A percentile compares a stretch with the other conserved stretches of the same genome.
Evolutionary conservation across 2,888 invertebrate genomes (phyloP).

Genomic region (Gastracanthus pulcherrimus): DNA sequence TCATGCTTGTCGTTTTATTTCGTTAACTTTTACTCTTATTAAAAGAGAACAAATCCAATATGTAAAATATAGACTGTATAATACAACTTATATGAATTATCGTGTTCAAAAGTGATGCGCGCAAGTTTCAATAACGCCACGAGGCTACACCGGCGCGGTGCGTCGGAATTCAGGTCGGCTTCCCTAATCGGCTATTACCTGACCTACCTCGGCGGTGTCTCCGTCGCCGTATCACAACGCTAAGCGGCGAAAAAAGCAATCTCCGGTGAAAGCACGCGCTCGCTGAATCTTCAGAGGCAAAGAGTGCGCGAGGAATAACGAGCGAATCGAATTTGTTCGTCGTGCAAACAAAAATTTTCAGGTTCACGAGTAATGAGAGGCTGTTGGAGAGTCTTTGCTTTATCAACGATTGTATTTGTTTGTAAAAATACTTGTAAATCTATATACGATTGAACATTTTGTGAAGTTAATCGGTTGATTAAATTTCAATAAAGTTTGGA

Average conservation of each 20-base stretch:
- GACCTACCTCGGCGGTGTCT: slow-evolving; percentile 57
- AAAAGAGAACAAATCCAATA: too few species aligned
- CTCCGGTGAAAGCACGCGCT: not conserved
- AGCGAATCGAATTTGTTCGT: not conserved
- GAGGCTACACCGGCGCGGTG: slow-evolving; percentile 58
- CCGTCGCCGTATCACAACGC: not conserved
- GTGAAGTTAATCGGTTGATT: not conserved
- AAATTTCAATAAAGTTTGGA: not conserved
- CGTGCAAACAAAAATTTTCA: not conserved
- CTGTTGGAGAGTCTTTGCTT: too few species aligned
- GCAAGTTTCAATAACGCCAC: slow-evolving; percentile 58
- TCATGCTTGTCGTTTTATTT: too few species aligned
- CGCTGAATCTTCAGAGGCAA: not conserved
- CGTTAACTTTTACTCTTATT: too few species aligned
- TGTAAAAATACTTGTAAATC: not conserved
- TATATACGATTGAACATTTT: too few species aligned
- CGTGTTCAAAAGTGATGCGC: slow-evolving; percentile 2
- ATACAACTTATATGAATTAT: too few species aligned
- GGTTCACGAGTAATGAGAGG: too few species aligned
- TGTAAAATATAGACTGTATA: too few species aligned
- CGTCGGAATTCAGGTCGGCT: slow-evolving; percentile 66
- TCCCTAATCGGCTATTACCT: slow-evolving; percentile 64
- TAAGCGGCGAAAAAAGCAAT: slow-evolving; percentile 7
- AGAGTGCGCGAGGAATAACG: too few species aligned
- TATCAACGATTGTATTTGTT: too few species aligned